Evolutionary conservation across 2,797 vertebrate species (phyloP), one percentile per base, ranked within the genome.

Genomic region (Dendrocincla tyrannina): DNA sequence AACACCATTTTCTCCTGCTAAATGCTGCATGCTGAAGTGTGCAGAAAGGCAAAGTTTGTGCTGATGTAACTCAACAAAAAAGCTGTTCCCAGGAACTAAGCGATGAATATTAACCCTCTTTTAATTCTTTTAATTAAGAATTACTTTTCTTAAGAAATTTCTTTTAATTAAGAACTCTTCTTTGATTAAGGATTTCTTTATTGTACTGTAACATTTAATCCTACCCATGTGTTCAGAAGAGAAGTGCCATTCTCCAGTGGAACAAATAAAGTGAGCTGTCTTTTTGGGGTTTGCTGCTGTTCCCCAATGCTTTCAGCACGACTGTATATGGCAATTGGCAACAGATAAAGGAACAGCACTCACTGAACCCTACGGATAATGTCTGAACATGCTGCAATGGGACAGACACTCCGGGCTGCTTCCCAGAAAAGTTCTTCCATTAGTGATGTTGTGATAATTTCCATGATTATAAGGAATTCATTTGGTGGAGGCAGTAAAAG

Each of bases 341-440:
- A 49, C 8, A 68, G 41, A 80, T 28, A 64, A n/a, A 89, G 41
- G 35, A 80, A 74, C 6, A 56, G 19, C 63, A 49, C 17, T 46
- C 46, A 64, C 0, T 67, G 63, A 82, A 33, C 37, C 56, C 67
- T n/a, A 17, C 20, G 39, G 56, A 39, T 67, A 66, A 59, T 16
- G 46, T 30, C 39, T 47, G 67, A 76, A 39, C 18, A 15, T 82
- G 47, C 41, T 79, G 80, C 39, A 88, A 86, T 22, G 77, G 77
- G 39, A 78, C 24, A 80, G 56, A 44, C 0, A 88, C 47, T 17
- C 55, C 77, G 78, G 33, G 85, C 53, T 44, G 22, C 18, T 88
- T 84, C 76, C 76, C 76, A 88, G 89, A 75, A 91, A 89, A 58
- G 85, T 25, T 56, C 80, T 84, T 76, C 90, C 59, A 73, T 93